Evolutionary conservation across 2,797 vertebrate species (phyloP), one percentile per base, ranked within the genome.

Genomic region (Dicrostonyx torquatus): DNA sequence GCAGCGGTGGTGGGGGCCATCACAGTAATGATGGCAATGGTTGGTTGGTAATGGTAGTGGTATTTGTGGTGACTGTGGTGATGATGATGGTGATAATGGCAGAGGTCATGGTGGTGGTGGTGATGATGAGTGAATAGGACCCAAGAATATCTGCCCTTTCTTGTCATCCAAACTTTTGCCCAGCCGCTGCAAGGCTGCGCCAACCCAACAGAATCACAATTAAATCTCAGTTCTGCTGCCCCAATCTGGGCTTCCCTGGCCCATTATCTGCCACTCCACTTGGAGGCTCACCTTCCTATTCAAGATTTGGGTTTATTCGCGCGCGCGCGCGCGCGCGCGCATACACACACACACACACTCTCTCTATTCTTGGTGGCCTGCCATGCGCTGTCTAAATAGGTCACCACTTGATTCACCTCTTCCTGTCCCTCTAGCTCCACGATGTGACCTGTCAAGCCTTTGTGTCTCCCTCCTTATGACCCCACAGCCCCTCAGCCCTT

Each of bases 321-420:
- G 1, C 48, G 1, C 48, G 1, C 48, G 1, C 48, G 1, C 48
- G 1, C 48, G 1, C 48, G 1, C 48, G 6, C 48, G 6, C 17
- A 22, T 6, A 17, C 55, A 40, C 50, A 8, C 43, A 20, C 55
- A 10, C 0, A 48, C 45, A 48, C 45, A 55, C 53, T 9, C 0
- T 5, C 29, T 26, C 26, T 4, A 5, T 6, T 12, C 11, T 6
- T 14, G 7, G 1, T 17, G 60, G n/a, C 26, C 66, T 62, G 22
- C 22, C 50, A 62, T 1, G 1, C 29, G 26, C 62, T 5, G 2
- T 43, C 78, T 29, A 17, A 60, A 73, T n/a, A 26, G 62, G 78
- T 5, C 14, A 40, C 20, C 7, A 0, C 58, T 77, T 7, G 20
- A 18, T 66, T 22, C 5, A 22, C 45, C 2, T 62, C 55, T 45